A percentile compares a stretch with the other conserved stretches of the same genome.
Conservation (phyloP, 2,888 invertebrate species). For the Drosophila percnosoma region DNA sequence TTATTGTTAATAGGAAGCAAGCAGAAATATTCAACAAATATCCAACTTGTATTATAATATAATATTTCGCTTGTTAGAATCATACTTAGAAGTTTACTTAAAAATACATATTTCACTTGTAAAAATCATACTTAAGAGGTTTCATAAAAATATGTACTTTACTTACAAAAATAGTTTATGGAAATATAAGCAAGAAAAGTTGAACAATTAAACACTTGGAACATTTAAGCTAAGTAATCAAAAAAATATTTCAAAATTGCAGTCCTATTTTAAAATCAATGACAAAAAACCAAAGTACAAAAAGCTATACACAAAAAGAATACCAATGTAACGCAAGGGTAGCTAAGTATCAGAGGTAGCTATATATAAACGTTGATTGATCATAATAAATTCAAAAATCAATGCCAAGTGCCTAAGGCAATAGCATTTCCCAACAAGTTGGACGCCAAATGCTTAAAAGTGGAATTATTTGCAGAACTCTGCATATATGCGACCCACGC, state of each 20-base stretch:
- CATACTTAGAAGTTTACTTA: background rate
- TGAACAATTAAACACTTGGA: background rate
- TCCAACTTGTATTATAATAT: background rate
- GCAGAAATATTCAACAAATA: background rate
- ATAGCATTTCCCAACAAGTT: background rate
- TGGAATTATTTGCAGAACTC: slow-evolving; percentile 2
- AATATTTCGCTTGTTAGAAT: background rate
- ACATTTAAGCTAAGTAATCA: background rate
- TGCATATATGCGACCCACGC: slow-evolving; percentile 11
- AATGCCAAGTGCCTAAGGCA: background rate
- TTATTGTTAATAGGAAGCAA: background rate
- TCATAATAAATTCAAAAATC: background rate
- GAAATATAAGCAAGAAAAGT: background rate
- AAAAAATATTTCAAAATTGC: background rate
- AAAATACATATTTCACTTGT: background rate
- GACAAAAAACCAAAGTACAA: background rate
- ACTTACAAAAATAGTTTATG: background rate
- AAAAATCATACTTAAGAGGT: background rate
- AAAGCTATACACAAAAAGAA: too few relatives aligned
- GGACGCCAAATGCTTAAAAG: slow-evolving; percentile 10
- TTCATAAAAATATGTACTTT: background rate
- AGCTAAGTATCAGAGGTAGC: too few relatives aligned
- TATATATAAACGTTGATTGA: background rate
- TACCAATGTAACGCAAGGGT: background rate
- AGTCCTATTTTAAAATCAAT: background rate